Conservation (phyloP, 2,888 invertebrate species). For the Watsonalla binaria region DNA sequence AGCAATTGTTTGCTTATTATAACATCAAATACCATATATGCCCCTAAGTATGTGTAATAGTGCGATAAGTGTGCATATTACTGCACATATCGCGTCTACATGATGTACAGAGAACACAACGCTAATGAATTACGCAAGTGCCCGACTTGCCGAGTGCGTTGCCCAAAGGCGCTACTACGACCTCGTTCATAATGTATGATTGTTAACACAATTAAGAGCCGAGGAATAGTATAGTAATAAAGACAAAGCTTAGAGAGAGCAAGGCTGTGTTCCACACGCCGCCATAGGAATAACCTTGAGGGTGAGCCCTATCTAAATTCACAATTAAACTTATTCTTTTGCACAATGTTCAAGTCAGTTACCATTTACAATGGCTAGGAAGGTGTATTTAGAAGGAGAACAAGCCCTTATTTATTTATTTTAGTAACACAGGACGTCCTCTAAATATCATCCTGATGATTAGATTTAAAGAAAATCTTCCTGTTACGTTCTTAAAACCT, state of each 20-base stretch:
- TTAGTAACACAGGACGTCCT: too few relatives aligned
- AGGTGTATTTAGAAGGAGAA: too few relatives aligned
- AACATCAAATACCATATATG: too few relatives aligned
- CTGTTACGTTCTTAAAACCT: too few relatives aligned
- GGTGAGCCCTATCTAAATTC: constrained; percentile 12
- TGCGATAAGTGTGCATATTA: not conserved
- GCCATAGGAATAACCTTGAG: constrained; percentile 29
- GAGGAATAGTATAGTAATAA: constrained; percentile 27
- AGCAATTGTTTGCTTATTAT: too few relatives aligned
- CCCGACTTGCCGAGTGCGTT: constrained; percentile 35
- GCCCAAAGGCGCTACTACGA: constrained; percentile 41
- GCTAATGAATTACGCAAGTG: constrained; percentile 37
- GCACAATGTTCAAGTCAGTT: too few relatives aligned
- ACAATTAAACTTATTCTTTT: constrained; percentile 6
- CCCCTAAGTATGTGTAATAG: not conserved
- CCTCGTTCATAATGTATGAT: constrained; percentile 54
- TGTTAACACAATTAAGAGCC: constrained; percentile 64
- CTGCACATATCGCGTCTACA: not conserved
- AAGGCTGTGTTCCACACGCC: constrained; percentile 47
- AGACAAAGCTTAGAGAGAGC: constrained; percentile 48
- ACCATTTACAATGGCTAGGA: not conserved
- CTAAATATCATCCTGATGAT: too few relatives aligned
- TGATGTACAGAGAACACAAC: constrained; percentile 10
- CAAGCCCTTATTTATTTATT: too few relatives aligned
- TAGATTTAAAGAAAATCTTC: too few relatives aligned